A percentile compares a stretch with the other conserved stretches of the same genome.
These are phyloP conservation scores for Takifugu ocellatus DNA, from an alignment of 2,797 vertebrate genomes.

Conservation along the genomic window DNA sequence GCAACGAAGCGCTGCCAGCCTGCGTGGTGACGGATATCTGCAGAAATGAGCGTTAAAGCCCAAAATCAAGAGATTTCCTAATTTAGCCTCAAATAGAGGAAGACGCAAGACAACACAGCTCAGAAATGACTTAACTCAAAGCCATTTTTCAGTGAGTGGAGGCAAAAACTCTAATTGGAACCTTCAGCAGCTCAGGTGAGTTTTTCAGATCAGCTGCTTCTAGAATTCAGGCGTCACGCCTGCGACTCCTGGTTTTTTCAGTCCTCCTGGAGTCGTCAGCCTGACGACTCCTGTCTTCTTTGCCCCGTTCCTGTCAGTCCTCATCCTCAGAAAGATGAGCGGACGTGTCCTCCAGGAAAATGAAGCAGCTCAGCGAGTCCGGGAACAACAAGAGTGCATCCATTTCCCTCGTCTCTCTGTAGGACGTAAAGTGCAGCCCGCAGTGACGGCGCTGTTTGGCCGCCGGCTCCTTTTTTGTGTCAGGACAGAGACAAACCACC, in stretches of 20 bases:
- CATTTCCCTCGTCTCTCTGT: conserved; percentile 7
- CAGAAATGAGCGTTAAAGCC: no score
- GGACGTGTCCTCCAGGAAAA: conserved; percentile 35
- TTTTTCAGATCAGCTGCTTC: no score
- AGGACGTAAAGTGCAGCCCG: conserved; percentile 49
- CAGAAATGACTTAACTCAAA: no score
- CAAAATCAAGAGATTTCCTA: no score
- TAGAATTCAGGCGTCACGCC: background rate
- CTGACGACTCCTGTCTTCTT: conserved; percentile 20
- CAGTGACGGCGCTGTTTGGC: conserved; percentile 26
- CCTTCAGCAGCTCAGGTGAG: no score
- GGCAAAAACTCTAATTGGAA: no score
- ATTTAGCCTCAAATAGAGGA: no score
- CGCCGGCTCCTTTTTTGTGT: conserved; percentile 20
- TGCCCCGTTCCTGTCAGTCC: conserved; percentile 51
- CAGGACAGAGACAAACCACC: background rate
- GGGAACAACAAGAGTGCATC: conserved; percentile 8
- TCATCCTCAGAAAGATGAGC: conserved; percentile 39
- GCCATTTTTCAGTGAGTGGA: no score
- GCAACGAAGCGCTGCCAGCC: conserved; percentile 21
- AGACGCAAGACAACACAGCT: no score
- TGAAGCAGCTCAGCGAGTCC: conserved; percentile 3
- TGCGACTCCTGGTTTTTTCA: conserved; percentile 11
- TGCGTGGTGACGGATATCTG: conserved; percentile 7
- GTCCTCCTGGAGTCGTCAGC: background rate